Conservation (phyloP, 2,888 invertebrate genomes). For the Loripinus fragilis region DNA sequence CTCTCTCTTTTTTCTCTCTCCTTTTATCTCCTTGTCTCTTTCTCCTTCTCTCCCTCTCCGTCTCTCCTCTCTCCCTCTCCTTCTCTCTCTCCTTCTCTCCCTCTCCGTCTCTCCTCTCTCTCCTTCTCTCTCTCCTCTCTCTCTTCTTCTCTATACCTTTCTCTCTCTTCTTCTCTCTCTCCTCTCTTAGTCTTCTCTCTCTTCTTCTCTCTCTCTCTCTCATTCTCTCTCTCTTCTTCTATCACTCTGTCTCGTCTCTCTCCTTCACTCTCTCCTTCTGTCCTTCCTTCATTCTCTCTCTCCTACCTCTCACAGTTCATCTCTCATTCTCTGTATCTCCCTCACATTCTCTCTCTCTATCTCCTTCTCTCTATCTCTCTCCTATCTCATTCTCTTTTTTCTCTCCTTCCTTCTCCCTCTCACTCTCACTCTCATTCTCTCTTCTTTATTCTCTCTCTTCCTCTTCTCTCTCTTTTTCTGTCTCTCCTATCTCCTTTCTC, state of each 20-base stretch:
- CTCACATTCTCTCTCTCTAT: no score
- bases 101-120: conserved; percentile 8
- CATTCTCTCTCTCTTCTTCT: not conserved
- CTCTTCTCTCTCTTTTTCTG: not conserved
- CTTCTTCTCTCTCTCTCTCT: not conserved
- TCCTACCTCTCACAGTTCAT: not conserved
- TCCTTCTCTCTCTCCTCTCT: not conserved
- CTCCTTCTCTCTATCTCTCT: no score
- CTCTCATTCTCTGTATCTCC: not conserved
- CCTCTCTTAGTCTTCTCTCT: not conserved
- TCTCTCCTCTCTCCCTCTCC: not conserved
- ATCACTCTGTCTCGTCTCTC: not conserved
- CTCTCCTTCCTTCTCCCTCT: no score
- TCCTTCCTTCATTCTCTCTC: not conserved
- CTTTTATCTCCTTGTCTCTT: not conserved
- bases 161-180: not conserved
- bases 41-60: not conserved
- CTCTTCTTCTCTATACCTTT: not conserved
- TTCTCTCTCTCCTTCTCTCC: not conserved
- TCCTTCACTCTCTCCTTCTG: no score
- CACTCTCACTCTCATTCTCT: not conserved
- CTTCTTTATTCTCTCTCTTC: no score
- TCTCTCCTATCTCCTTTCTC: not conserved
- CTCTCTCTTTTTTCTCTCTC: not conserved
- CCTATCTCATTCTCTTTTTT: no score